These are phyloP conservation scores for Odontamblyopus rebecca DNA, from an alignment of 2,797 vertebrate species.

Conservation along the genomic window DNA sequence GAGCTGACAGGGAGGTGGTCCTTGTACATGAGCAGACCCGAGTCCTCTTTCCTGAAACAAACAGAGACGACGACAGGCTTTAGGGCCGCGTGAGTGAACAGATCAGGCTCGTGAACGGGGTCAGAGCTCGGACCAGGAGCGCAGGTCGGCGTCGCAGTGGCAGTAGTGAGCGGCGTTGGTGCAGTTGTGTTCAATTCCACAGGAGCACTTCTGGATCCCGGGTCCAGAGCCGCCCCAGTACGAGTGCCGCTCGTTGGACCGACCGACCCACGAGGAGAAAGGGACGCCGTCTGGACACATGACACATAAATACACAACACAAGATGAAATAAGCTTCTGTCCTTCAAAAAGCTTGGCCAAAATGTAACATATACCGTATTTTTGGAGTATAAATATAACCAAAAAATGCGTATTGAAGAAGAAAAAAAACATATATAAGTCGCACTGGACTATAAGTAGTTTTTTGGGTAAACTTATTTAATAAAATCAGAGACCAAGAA, in stretches of 20 bases:
- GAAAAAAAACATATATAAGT: too few relatives aligned
- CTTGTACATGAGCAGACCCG: conserved; percentile 91
- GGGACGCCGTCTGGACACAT: conserved; percentile 83
- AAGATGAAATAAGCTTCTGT: too few relatives aligned
- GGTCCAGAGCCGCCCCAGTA: conserved; percentile 97
- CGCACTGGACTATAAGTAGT: too few relatives aligned
- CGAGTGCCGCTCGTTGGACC: conserved; percentile 89
- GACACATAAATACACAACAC: too few relatives aligned
- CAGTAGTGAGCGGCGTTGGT: conserved; percentile 86
- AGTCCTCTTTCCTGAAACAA: conserved; percentile 87
- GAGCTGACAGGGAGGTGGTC: conserved; percentile 92
- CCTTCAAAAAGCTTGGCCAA: too few relatives aligned
- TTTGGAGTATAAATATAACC: too few relatives aligned
- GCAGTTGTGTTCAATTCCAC: conserved; percentile 94
- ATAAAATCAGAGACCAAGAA: too few relatives aligned
- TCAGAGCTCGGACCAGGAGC: conserved; percentile 80
- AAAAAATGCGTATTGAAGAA: too few relatives aligned
- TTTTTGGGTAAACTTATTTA: too few relatives aligned
- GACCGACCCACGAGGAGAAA: conserved; percentile 93
- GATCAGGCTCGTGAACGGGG: too few relatives aligned
- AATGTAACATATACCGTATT: too few relatives aligned
- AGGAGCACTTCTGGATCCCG: conserved; percentile 94
- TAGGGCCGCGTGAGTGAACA: neutral
- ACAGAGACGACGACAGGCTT: neutral
- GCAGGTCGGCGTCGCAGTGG: conserved; percentile 93